A percentile compares a stretch with the other conserved stretches of the same genome.
These are phyloP conservation scores for Latrodectus hesperus DNA, from an alignment of 2,888 invertebrate genomes.

Conservation along the genomic window DNA sequence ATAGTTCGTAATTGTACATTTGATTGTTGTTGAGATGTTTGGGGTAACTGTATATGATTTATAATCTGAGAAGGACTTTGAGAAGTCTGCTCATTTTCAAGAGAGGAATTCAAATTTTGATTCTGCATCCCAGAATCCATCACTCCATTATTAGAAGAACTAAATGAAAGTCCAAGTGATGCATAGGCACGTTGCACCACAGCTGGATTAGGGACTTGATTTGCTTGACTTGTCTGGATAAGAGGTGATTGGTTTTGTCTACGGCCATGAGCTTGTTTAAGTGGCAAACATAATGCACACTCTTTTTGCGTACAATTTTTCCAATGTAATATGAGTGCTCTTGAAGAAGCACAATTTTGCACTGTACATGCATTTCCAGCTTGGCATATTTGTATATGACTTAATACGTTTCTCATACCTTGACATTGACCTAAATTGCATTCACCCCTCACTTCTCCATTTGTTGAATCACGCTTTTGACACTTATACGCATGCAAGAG, in stretches of 20 bases:
- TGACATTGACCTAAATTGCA: conserved; percentile 97
- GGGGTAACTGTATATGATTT: conserved; percentile 44
- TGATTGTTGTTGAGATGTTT: conserved; percentile 51
- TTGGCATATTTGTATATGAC: conserved; percentile 97
- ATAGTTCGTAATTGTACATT: conserved; percentile 68
- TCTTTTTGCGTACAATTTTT: conserved; percentile 96
- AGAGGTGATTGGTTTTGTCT: conserved; percentile 73
- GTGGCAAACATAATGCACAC: conserved; percentile 97
- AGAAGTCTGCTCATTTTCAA: conserved; percentile 31
- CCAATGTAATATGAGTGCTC: conserved; percentile 99
- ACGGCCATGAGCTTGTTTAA: conserved; percentile 85
- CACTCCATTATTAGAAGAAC: conserved; percentile 19
- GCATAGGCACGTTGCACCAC: conserved; percentile 87
- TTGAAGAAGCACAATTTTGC: conserved; percentile 97
- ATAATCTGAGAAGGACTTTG: conserved; percentile 48
- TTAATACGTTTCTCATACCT: conserved; percentile 99
- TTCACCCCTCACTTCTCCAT: conserved; percentile 72
- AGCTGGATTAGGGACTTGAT: conserved; percentile 69
- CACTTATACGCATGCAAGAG: conserved; percentile 99
- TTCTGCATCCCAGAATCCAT: not conserved
- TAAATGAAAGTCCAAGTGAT: conserved; percentile 82
- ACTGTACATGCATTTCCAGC: conserved; percentile 92
- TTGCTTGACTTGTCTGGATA: conserved; percentile 73
- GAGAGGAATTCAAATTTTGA: not conserved
- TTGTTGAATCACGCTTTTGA: conserved; percentile 87